A percentile compares a stretch with the other conserved stretches of the same genome.
These are phyloP conservation scores for Hanleya hanleyi DNA, from an alignment of 2,888 invertebrate genomes.

Conservation along the genomic window DNA sequence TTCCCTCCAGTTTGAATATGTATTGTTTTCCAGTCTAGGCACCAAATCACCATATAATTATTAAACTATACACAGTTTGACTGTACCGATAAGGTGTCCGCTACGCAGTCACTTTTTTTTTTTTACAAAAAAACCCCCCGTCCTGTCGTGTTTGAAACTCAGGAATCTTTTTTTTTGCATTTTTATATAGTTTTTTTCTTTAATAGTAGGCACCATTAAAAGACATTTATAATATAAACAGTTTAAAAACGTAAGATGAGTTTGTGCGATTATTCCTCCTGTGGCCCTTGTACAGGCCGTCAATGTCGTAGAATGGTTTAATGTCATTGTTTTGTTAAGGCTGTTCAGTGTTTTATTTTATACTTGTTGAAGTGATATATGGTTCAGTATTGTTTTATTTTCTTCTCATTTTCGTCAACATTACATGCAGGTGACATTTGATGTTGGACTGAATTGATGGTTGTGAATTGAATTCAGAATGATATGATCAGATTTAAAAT, in stretches of 20 bases:
- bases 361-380: too few relatives aligned
- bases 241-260: neutral
- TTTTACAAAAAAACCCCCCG: neutral
- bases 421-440: too few relatives aligned
- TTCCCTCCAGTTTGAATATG: neutral
- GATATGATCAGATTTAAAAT: too few relatives aligned
- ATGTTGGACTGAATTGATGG: too few relatives aligned
- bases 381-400: too few relatives aligned
- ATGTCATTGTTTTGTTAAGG: too few relatives aligned
- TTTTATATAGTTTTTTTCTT: neutral
- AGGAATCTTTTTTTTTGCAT: conserved; percentile 2
- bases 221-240: neutral
- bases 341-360: too few relatives aligned
- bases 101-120: neutral
- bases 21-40: neutral
- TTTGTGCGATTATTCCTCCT: neutral
- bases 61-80: conserved; percentile 11
- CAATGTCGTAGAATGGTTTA: too few relatives aligned
- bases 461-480: too few relatives aligned
- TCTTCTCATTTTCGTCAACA: too few relatives aligned
- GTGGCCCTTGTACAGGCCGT: too few relatives aligned
- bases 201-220: conserved; percentile 4
- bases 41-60: neutral
- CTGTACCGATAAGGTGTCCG: neutral
- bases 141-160: neutral